Conservation (phyloP, 2,113 vertebrate species). For the Clarias macrocephalus region DNA sequence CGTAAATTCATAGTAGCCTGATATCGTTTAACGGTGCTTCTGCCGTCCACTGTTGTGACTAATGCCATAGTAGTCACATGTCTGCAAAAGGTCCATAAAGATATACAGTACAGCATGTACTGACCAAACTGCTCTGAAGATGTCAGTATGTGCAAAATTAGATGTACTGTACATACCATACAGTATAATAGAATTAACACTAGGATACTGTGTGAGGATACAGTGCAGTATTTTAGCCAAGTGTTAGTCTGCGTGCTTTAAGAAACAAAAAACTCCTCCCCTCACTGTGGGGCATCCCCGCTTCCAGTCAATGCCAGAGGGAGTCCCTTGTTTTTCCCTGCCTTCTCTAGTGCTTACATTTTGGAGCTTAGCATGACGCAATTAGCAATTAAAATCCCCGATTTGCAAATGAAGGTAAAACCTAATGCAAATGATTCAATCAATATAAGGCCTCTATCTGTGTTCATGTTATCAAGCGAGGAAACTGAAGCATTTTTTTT, state of each 20-base stretch:
- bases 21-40: no score
- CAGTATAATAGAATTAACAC: neutral
- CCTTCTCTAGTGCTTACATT: slow-evolving; percentile 18
- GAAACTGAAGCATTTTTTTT: slow-evolving; percentile 59
- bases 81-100: no score
- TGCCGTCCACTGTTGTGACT: no score
- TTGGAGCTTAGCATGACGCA: slow-evolving; percentile 56
- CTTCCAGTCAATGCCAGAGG: slow-evolving; percentile 34
- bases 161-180: no score
- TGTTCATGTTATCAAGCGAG: slow-evolving; percentile 48
- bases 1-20: no score
- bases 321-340: slow-evolving; percentile 28
- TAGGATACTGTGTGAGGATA: neutral
- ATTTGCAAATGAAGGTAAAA: neutral
- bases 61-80: no score
- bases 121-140: neutral
- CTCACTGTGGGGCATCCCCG: slow-evolving; percentile 30
- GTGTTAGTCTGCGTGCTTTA: neutral
- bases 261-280: neutral
- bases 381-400: slow-evolving; percentile 56
- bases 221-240: neutral
- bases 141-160: neutral
- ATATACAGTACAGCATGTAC: neutral
- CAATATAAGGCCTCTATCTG: slow-evolving; percentile 41
- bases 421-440: neutral